Base-by-base conservation (phyloP, 2,888 invertebrate species). In the Proisotoma minuta region DNA sequence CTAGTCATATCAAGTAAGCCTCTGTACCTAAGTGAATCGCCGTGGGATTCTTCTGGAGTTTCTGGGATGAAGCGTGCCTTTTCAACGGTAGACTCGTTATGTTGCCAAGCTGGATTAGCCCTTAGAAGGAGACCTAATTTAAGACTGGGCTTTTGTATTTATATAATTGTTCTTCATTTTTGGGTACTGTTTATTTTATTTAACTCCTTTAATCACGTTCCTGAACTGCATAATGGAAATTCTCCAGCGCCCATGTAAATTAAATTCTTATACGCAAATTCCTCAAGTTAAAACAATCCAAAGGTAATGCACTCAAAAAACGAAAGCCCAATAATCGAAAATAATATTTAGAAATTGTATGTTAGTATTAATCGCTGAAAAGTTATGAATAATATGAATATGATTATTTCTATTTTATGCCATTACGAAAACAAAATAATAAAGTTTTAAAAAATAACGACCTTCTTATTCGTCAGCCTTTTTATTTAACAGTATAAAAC, bases 31-130 rank as follows among this genome's bases (percentile, higher is more conserved):
- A 81, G 85, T 68, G 87, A 89, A 73, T 85, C 84, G 70, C 88
- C 89, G 4, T 85, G 87, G 74, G 90, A 91, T 75, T 86, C 86
- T 49, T 83, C 85, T 18, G 84, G 91, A 48, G 83, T 89, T 0
- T 81, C 87, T 66, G 81, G 85, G 73, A 86, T 91, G 20, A 91
- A 90, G 77, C 82, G 85, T 69, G 89, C 87, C 8, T 88, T 88
- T 75, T 86, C 87, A 43, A 83, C 84, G 18, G 80, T 91, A 23
- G 90, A 91, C 78, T 84, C 85, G 23, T 82, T 91, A 58, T 89
- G 92, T 57, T 68, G 66, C 54, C 71, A 73, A 64, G 62, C 73
- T 47, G 74, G 70, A 8, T 43, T 73, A 10, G 72, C 70, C 1
- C 59, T 73, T 43, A 39, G 72, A 57, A 70, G 69, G 56, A 60